A percentile compares a stretch with the other conserved stretches of the same genome.
Evolutionary conservation across 2,113 vertebrate species (phyloP).

Genomic region (Vombatus ursinus): DNA sequence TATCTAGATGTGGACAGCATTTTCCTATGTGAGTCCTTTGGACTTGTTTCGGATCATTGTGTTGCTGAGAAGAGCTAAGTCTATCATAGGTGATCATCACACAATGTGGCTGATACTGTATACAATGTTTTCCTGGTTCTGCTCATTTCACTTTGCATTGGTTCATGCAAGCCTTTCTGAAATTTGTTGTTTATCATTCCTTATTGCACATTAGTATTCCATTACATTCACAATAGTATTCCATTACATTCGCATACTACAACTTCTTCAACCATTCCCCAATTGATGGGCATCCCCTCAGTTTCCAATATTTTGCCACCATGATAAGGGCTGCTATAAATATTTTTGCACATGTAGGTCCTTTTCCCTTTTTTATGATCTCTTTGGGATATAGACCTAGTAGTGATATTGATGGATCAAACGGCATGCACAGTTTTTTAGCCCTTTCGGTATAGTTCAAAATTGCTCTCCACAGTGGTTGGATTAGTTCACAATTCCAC

Average conservation of each 20-base stretch:
- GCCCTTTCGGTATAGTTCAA: neutral
- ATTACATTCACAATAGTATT: neutral
- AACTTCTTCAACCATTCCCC: neutral
- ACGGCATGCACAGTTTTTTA: neutral
- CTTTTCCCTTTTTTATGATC: neutral
- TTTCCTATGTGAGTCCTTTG: neutral
- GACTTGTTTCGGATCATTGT: neutral
- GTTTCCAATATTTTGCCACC: neutral
- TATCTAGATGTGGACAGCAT: neutral
- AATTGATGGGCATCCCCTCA: neutral
- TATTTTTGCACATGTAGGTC: neutral
- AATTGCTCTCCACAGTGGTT: neutral
- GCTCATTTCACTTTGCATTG: neutral
- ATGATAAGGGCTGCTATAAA: neutral
- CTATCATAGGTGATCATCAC: neutral
- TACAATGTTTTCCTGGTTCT: neutral
- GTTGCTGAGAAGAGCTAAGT: no score
- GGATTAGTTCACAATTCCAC: neutral
- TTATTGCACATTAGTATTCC: neutral
- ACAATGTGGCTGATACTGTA: neutral
- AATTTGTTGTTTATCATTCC: no score
- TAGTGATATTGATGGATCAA: neutral
- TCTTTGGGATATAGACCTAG: neutral
- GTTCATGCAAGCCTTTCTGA: neutral
- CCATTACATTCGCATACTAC: no score